A percentile compares a stretch with the other conserved stretches of the same genome.
Evolutionary conservation across 2,888 invertebrate genomes (phyloP).

Genomic region (Drosophila lutescens): DNA sequence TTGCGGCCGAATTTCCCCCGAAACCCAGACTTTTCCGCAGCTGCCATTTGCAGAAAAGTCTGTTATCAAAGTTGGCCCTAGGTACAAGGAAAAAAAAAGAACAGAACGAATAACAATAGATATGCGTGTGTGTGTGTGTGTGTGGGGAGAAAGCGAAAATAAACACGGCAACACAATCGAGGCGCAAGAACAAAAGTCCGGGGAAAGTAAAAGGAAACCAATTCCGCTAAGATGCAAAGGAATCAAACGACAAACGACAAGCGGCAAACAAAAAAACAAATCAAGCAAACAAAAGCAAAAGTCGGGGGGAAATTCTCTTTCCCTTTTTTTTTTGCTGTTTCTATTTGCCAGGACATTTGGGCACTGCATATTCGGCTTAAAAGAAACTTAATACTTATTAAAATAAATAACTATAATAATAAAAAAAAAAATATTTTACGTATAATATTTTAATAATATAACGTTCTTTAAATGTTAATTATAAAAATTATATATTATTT

Average conservation of each 20-base stretch:
- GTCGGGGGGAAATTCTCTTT: not conserved
- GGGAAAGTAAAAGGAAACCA: slow-evolving; percentile 36
- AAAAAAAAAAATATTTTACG: no score
- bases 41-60: slow-evolving; percentile 33
- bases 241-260: slow-evolving; percentile 28
- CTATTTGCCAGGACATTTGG: not conserved
- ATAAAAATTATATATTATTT: no score
- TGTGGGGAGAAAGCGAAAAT: slow-evolving; percentile 10
- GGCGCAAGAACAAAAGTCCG: slow-evolving; percentile 30
- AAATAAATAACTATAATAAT: no score
- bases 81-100: slow-evolving; percentile 19
- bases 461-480: no score
- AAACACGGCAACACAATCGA: slow-evolving; percentile 34
- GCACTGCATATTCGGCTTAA: not conserved
- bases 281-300: slow-evolving; percentile 24
- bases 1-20: not conserved
- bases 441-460: no score
- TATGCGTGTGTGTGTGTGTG: not conserved
- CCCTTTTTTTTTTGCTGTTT: not conserved
- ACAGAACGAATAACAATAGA: slow-evolving; percentile 31
- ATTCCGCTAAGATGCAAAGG: slow-evolving; percentile 36
- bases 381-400: not conserved
- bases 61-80: slow-evolving; percentile 24
- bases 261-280: slow-evolving; percentile 25
- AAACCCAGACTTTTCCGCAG: not conserved